Conservation (phyloP, 1,140 invertebrate genomes). For the Lasioglossum baleicum region DNA sequence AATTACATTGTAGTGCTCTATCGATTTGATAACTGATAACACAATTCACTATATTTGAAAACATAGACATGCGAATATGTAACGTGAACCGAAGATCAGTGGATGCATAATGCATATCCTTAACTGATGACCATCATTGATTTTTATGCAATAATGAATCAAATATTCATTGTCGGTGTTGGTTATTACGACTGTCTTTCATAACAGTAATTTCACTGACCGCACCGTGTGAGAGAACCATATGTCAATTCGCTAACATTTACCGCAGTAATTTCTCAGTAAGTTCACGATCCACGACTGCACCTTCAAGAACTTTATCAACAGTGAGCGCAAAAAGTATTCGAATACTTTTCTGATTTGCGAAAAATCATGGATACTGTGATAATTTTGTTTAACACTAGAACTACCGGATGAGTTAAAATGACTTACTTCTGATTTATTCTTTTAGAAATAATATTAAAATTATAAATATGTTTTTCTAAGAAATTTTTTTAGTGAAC, state of each 20-base stretch:
- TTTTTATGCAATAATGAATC: constrained; percentile 61
- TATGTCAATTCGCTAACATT: constrained; percentile 48
- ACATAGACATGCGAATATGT: background rate
- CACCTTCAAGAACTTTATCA: background rate
- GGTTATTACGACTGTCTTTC: constrained; percentile 55
- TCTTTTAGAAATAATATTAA: no score
- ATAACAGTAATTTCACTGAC: constrained; percentile 47
- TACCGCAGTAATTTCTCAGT: background rate
- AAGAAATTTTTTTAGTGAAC: no score
- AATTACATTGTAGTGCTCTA: no score
- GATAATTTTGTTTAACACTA: no score
- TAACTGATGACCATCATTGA: constrained; percentile 55
- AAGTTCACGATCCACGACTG: background rate
- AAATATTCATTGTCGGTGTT: constrained; percentile 52
- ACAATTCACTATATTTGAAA: background rate
- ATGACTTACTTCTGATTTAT: no score
- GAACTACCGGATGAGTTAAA: no score
- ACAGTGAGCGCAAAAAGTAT: no score
- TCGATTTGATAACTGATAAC: no score
- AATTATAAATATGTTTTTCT: no score
- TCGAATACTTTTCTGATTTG: no score
- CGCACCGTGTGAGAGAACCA: constrained; percentile 58
- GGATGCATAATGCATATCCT: background rate
- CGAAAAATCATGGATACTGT: no score
- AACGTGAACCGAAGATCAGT: background rate